A percentile compares a stretch with the other conserved stretches of the same genome.
These are phyloP conservation scores for Dascyllus trimaculatus DNA, from an alignment of 2,113 vertebrate species.

Conservation along the genomic window DNA sequence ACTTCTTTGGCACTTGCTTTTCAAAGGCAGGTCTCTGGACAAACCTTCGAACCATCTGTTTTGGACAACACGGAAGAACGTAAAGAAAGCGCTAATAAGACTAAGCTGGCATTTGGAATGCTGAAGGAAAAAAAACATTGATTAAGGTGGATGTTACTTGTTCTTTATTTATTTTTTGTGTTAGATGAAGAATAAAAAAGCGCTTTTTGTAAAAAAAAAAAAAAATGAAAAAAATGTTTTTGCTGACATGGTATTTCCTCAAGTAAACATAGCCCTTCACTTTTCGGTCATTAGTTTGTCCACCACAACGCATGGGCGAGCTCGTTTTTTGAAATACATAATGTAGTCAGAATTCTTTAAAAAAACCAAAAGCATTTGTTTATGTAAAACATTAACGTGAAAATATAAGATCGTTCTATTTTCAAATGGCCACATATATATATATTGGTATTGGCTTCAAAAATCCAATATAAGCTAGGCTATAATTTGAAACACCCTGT, in stretches of 20 bases:
- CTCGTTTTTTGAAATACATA: neutral
- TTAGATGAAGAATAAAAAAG: constrained; percentile 4
- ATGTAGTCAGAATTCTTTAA: neutral
- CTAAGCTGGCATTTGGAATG: constrained; percentile 39
- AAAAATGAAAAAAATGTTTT: neutral
- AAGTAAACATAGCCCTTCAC: neutral
- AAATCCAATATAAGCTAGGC: neutral
- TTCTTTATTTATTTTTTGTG: constrained; percentile 1
- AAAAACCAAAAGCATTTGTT: neutral
- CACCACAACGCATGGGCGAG: neutral
- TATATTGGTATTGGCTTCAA: neutral
- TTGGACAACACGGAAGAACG: constrained; percentile 31
- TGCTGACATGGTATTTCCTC: neutral
- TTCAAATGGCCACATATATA: neutral
- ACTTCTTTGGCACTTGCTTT: constrained; percentile 56
- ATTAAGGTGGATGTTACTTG: neutral
- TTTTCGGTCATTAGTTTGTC: neutral
- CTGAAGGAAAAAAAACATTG: constrained; percentile 3
- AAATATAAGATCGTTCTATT: neutral
- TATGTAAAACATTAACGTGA: too few species aligned
- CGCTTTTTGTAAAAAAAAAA: neutral
- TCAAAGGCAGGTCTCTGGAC: constrained; percentile 63
- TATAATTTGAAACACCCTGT: constrained; percentile 7
- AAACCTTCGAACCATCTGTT: constrained; percentile 73
- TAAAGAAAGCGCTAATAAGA: constrained; percentile 46